Evolutionary conservation across 2,797 vertebrate genomes (phyloP).

Genomic region (Hoplostethus atlanticus): DNA sequence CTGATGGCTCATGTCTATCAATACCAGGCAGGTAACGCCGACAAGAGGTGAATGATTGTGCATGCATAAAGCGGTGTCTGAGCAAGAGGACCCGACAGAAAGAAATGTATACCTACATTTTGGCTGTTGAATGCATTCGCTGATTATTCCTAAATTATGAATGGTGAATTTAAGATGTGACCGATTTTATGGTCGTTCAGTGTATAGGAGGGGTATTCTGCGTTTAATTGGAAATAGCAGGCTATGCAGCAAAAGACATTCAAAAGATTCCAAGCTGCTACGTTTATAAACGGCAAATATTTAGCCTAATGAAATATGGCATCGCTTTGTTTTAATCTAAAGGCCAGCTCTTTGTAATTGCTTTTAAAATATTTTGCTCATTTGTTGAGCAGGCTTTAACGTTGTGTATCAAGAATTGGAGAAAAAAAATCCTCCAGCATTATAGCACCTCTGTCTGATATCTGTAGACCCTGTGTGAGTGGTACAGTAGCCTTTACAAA

Average conservation of each 20-base stretch:
- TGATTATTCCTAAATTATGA: conserved; percentile 6
- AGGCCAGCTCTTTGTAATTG: not conserved
- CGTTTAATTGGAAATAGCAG: conserved; percentile 27
- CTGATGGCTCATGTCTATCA: conserved; percentile 66
- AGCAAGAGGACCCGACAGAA: conserved; percentile 10
- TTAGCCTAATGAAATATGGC: not conserved
- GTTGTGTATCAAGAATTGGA: not conserved
- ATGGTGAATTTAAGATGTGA: conserved; percentile 12
- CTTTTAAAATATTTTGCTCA: not conserved
- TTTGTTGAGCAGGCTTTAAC: not conserved
- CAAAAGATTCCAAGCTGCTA: conserved; percentile 41
- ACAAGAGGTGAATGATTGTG: conserved; percentile 69
- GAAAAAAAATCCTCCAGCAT: not conserved
- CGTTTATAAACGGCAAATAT: not conserved
- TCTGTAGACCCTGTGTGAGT: conserved; percentile 9
- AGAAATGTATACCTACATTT: conserved; percentile 17
- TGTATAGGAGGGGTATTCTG: conserved; percentile 15
- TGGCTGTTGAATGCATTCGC: conserved; percentile 11
- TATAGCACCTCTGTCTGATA: conserved; percentile 18
- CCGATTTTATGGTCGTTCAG: conserved; percentile 27
- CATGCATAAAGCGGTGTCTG: conserved; percentile 55
- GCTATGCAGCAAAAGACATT: conserved; percentile 61
- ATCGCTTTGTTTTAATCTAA: not conserved
- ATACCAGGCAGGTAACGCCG: conserved; percentile 78
- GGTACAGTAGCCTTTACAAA: not conserved